A percentile compares a stretch with the other conserved stretches of the same genome.
phyloP scores from a whole-genome alignment of 1,140 invertebrate genomes.

The Diachasmimorpha longicaudata region DNA sequence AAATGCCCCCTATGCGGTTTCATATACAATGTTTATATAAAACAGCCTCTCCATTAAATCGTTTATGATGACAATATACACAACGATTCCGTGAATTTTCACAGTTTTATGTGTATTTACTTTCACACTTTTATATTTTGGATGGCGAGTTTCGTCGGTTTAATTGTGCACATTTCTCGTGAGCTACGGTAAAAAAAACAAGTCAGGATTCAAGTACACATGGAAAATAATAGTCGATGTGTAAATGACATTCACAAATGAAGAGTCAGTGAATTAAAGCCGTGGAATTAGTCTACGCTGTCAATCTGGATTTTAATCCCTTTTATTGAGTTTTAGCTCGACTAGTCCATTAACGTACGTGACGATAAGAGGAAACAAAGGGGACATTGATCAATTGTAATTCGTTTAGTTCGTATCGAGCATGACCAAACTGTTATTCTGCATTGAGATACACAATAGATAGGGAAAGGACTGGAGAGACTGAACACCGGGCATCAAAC shows the following conservation, averaged over 20 bases:
- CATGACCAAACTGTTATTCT: not conserved
- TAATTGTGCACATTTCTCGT: too few relatives aligned
- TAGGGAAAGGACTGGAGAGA: not conserved
- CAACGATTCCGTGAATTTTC: not conserved
- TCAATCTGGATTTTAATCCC: not conserved
- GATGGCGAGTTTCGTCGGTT: too few relatives aligned
- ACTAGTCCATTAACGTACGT: not conserved
- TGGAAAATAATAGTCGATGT: too few relatives aligned
- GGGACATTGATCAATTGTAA: not conserved
- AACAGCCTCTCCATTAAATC: not conserved
- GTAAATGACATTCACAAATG: too few relatives aligned
- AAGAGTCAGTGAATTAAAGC: too few relatives aligned
- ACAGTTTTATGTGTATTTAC: not conserved
- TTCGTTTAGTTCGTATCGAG: not conserved
- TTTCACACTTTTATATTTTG: too few relatives aligned
- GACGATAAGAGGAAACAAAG: not conserved
- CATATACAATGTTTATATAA: not conserved
- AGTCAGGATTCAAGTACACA: too few relatives aligned
- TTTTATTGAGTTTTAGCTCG: not conserved
- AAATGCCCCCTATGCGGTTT: not conserved
- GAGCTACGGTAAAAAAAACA: too few relatives aligned
- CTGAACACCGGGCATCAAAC: not conserved
- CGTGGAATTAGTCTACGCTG: too few relatives aligned
- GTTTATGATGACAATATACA: not conserved
- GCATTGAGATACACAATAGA: not conserved